Conservation (phyloP, 1,140 invertebrate species). For the Cryptotermes secundus region DNA sequence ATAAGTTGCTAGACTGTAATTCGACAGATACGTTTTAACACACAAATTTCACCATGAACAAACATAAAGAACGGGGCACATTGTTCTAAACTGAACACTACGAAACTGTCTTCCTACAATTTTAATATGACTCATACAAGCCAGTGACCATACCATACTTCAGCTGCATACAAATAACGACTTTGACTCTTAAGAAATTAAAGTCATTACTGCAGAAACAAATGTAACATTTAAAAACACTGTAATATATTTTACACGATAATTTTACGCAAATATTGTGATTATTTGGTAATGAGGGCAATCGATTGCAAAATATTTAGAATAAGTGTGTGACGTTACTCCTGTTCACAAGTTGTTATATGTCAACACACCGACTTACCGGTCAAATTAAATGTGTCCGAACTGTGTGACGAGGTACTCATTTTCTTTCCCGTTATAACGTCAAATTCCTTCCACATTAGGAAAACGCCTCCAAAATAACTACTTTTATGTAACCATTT, state of each 20-base stretch:
- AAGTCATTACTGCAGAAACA: not conserved
- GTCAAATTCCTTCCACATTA: conserved; percentile 32
- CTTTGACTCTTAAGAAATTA: not conserved
- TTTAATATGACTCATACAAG: not conserved
- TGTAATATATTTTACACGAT: not conserved
- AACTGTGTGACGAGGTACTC: conserved; percentile 33
- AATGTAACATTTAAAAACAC: not conserved
- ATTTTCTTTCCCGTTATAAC: conserved; percentile 31
- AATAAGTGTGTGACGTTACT: not conserved
- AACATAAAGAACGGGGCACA: not conserved
- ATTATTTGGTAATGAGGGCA: not conserved
- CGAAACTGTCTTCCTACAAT: not conserved
- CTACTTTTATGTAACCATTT: conserved; percentile 33
- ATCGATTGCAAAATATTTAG: not conserved
- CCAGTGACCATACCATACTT: not conserved
- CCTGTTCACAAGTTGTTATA: not conserved
- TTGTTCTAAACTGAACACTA: not conserved
- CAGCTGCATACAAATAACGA: not conserved
- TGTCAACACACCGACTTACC: conserved; percentile 32
- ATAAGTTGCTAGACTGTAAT: not conserved
- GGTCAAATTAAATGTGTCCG: conserved; percentile 34
- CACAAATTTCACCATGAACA: not conserved
- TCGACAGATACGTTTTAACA: not conserved
- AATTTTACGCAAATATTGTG: not conserved
- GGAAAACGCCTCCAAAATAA: conserved; percentile 28